phyloP scores from a whole-genome alignment of 2,797 vertebrate genomes.

The Pyrocephalus nanus region DNA sequence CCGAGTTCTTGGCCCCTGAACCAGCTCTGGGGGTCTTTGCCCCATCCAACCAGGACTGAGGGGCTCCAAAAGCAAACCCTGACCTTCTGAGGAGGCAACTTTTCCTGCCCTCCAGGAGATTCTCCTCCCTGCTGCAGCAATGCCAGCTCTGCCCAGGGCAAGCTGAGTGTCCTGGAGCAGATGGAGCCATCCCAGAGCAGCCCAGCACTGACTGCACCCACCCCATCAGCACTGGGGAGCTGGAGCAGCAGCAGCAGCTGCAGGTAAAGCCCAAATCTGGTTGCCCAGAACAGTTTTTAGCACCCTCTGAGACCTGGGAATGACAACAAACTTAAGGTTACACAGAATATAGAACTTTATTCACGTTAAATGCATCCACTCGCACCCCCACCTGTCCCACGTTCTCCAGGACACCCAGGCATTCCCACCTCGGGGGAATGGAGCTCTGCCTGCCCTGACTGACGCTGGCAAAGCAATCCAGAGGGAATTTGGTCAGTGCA shows the following conservation, averaged over 20 bases:
- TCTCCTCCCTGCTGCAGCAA: not conserved
- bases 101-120: not conserved
- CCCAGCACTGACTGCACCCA: not conserved
- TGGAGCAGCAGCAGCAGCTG: not conserved
- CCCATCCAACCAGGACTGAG: not conserved
- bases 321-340: not conserved
- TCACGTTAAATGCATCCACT: not conserved
- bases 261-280: not conserved
- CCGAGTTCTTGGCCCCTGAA: fast-evolving
- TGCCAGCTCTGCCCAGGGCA: not conserved
- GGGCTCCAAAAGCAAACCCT: not conserved
- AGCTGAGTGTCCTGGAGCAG: not conserved
- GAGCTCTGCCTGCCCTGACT: not conserved
- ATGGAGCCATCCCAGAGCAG: not conserved
- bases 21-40: not conserved
- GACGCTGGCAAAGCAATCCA: not conserved
- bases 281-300: not conserved
- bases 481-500: not conserved
- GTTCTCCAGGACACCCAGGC: not conserved
- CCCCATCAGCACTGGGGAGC: not conserved
- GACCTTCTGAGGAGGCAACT: not conserved
- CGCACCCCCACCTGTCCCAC: not conserved
- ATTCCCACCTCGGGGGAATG: not conserved
- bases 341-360: conserved; percentile 41
- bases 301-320: not conserved